Conservation (phyloP, 2,888 invertebrate genomes). For the Carterocephalus palaemon region DNA sequence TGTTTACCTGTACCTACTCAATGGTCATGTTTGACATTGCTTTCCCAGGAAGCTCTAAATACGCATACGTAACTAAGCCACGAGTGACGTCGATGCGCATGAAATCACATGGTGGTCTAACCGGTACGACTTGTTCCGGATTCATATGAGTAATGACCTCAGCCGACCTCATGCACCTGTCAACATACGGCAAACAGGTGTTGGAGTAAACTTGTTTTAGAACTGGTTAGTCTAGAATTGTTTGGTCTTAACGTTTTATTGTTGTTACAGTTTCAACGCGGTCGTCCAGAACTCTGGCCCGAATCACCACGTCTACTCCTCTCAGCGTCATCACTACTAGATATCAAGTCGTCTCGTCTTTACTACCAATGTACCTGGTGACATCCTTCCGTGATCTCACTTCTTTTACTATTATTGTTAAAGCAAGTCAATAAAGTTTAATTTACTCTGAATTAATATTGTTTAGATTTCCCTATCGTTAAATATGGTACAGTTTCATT, state of each 20-base stretch:
- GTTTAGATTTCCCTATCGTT: slow-evolving; percentile 3
- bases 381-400: slow-evolving; percentile 12
- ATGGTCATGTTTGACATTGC: slow-evolving; percentile 36
- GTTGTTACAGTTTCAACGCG: slow-evolving; percentile 70
- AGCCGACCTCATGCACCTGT: slow-evolving; percentile 47
- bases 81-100: slow-evolving; percentile 44
- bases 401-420: slow-evolving; percentile 16
- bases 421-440: slow-evolving; percentile 26
- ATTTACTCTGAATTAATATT: slow-evolving; percentile 13
- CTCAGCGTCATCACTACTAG: slow-evolving; percentile 64
- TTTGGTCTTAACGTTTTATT: slow-evolving; percentile 33
- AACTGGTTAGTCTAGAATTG: slow-evolving; percentile 38
- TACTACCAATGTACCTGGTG: slow-evolving; percentile 41
- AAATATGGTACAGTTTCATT: slow-evolving; percentile 1
- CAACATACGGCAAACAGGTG: slow-evolving; percentile 46
- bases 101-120: slow-evolving; percentile 63
- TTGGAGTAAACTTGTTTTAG: slow-evolving; percentile 39
- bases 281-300: slow-evolving; percentile 73
- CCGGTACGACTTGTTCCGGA: slow-evolving; percentile 52
- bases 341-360: slow-evolving; percentile 29
- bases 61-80: slow-evolving; percentile 42
- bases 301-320: slow-evolving; percentile 66
- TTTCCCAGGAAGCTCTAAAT: slow-evolving; percentile 44
- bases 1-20: slow-evolving; percentile 33
- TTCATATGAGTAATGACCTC: slow-evolving; percentile 63